Evolutionary conservation across 2,888 invertebrate species (phyloP), one percentile per base, ranked within the genome.

Genomic region (Cremastinae sp.): DNA sequence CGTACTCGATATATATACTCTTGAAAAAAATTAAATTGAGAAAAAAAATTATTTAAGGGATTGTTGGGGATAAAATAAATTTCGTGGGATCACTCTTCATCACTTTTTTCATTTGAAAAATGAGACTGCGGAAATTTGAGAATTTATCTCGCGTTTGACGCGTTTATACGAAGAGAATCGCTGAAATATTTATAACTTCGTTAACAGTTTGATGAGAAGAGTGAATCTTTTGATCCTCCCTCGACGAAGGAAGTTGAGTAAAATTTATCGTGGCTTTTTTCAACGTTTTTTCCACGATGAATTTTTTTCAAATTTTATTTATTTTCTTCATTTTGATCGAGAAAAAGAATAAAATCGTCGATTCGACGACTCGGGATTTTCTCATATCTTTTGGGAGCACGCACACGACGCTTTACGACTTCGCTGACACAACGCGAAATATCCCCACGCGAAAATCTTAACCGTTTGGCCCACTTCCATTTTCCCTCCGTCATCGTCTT

Each of bases 401-500:
- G 41, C 74, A 66, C 69, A 72, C 65, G 68, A 64, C 75, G 77
- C 73, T 80, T 80, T 78, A 80, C 77, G 73, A 75, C 78, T 77
- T 54, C 71, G 80, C 71, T 80, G 79, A 80, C 79, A 79, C 75
- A 71, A 65, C 66, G 73, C 65, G 59, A 34, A 62, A 54, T 51
- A 47, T 69, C 38, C 56, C 56, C 34, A 43, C 41, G n/a, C 69
- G 58, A 70, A 75, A 76, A 54, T 20, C 54, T 43, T 74, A 54
- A 58, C 49, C 74, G 69, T 71, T 79, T 79, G 77, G 78, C 80
- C 78, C 77, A 72, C 69, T 77, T 79, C 76, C 77, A 74, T 69
- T 45, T 9, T 14, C 43, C 47, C 65, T 28, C 20, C 41, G 12
- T 43, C 70, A n/a, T 14, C 53, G 45, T 62, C 62, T 18, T 47